These are phyloP conservation scores for Spilosoma lubricipeda DNA, from an alignment of 2,888 invertebrate genomes.

Conservation along the genomic window DNA sequence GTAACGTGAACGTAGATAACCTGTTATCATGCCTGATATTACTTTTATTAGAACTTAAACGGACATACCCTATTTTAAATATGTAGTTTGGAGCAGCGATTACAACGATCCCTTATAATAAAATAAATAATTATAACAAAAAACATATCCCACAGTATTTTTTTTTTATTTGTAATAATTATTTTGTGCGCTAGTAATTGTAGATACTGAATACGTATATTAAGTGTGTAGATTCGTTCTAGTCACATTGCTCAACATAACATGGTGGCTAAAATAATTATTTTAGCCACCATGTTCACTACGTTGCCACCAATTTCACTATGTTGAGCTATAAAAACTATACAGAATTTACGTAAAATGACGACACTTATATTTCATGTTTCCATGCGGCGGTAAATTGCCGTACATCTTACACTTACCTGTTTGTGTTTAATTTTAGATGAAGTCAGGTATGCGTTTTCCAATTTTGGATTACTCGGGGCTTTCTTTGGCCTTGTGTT, in stretches of 20 bases:
- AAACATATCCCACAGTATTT: not conserved
- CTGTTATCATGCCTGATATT: conserved; percentile 1
- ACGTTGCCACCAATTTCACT: not conserved
- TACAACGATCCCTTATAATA: not conserved
- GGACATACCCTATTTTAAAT: not conserved
- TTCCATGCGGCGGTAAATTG: not conserved
- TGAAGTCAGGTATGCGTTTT: conserved; percentile 90
- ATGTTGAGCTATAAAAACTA: not conserved
- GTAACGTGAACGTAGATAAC: conserved; percentile 8
- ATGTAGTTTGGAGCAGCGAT: not conserved
- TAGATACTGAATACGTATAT: too few species aligned
- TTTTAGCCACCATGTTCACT: not conserved
- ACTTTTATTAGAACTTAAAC: not conserved
- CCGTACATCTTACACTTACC: conserved; percentile 78
- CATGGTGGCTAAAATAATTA: not conserved
- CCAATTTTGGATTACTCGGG: conserved; percentile 90
- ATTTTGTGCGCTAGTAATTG: not conserved
- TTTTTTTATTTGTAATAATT: not conserved
- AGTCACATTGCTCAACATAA: not conserved
- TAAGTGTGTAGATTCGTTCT: too few species aligned
- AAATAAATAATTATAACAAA: not conserved
- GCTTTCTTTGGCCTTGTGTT: conserved; percentile 92
- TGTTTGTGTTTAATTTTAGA: conserved; percentile 92
- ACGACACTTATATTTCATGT: not conserved
- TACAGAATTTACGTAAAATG: not conserved